These are phyloP conservation scores for Pemphigus obesinymphae DNA, from an alignment of 1,140 invertebrate genomes.

Conservation along the genomic window DNA sequence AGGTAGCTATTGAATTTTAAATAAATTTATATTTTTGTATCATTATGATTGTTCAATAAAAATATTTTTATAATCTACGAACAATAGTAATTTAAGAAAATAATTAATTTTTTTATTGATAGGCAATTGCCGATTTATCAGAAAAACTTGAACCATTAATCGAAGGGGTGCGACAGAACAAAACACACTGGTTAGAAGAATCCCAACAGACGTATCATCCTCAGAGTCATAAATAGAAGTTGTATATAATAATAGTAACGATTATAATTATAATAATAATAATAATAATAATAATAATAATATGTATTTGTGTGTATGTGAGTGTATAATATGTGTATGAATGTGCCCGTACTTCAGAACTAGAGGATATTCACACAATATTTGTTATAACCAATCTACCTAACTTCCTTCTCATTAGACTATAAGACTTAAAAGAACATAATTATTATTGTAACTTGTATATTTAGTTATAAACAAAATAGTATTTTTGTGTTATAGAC, in stretches of 20 bases:
- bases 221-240: conserved; percentile 1
- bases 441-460: conserved; percentile 14
- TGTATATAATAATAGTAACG: neutral
- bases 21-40: too few species aligned
- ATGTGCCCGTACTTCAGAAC: neutral
- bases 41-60: too few species aligned
- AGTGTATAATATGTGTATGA: neutral
- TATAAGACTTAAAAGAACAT: conserved; percentile 26
- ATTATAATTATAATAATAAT: too few species aligned
- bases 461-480: conserved; percentile 29
- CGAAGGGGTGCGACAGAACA: conserved; percentile 77
- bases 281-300: neutral
- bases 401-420: conserved; percentile 38
- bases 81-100: too few species aligned
- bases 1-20: too few species aligned
- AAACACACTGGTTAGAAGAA: conserved; percentile 74
- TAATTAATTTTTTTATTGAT: conserved; percentile 32
- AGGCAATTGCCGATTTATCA: conserved; percentile 80
- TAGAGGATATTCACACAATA: neutral
- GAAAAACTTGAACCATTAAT: conserved; percentile 72
- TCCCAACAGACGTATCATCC: conserved; percentile 52
- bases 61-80: too few species aligned
- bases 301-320: neutral
- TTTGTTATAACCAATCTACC: conserved; percentile 26
- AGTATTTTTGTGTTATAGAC: conserved; percentile 39